These are phyloP conservation scores for Tenthredo notha DNA, from an alignment of 2,888 invertebrate genomes.

Conservation along the genomic window DNA sequence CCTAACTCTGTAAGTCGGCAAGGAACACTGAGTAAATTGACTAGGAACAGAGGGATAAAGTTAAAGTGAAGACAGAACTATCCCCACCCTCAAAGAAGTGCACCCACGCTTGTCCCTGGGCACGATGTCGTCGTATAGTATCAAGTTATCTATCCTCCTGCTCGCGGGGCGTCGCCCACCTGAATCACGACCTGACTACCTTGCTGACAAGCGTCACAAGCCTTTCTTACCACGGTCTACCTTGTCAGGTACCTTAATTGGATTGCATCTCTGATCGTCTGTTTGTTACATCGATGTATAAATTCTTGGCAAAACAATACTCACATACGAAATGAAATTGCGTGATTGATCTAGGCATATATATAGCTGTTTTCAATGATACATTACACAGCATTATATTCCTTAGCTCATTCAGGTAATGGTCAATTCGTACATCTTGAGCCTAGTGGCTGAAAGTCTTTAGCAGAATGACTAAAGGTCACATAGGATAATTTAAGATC, in stretches of 20 bases:
- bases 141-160: slow-evolving; percentile 39
- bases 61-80: slow-evolving; percentile 46
- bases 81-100: slow-evolving; percentile 62
- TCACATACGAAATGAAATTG: slow-evolving; percentile 12
- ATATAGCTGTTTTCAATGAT: not conserved
- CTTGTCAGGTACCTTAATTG: slow-evolving; percentile 54
- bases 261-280: slow-evolving; percentile 46
- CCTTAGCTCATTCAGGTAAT: not conserved
- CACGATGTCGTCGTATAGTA: slow-evolving; percentile 44
- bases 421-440: not conserved
- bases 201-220: slow-evolving; percentile 33
- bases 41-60: slow-evolving; percentile 56
- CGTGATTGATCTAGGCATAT: not conserved
- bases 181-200: slow-evolving; percentile 45
- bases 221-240: slow-evolving; percentile 9
- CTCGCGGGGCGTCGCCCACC: slow-evolving; percentile 44
- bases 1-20: slow-evolving; percentile 51
- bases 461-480: not conserved
- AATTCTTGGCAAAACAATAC: slow-evolving; percentile 10
- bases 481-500: not conserved
- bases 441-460: not conserved
- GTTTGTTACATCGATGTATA: not conserved
- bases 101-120: slow-evolving; percentile 68
- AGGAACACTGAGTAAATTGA: slow-evolving; percentile 59
- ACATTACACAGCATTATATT: not conserved